A percentile compares a stretch with the other conserved stretches of the same genome.
These are phyloP conservation scores for Carcina quercana DNA, from an alignment of 2,888 invertebrate species.

Conservation along the genomic window DNA sequence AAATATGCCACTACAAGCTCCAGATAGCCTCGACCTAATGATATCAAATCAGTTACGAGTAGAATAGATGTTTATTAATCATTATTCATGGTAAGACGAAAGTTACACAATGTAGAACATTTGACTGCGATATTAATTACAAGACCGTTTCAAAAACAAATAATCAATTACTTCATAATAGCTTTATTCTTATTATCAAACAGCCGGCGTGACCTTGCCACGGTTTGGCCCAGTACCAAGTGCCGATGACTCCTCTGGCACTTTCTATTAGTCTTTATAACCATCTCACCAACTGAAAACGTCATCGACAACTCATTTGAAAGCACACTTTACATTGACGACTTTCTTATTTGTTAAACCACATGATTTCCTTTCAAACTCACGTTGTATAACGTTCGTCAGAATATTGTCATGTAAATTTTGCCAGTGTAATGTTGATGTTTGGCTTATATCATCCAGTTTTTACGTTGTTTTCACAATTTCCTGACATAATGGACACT, in stretches of 20 bases:
- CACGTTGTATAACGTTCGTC: background rate
- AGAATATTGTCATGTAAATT: background rate
- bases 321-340: constrained; percentile 26
- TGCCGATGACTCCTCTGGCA: constrained; percentile 62
- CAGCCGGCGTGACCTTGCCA: constrained; percentile 62
- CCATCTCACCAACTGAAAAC: constrained; percentile 19
- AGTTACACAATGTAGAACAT: no score
- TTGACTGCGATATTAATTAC: no score
- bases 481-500: constrained; percentile 24
- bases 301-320: constrained; percentile 5
- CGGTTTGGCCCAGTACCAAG: constrained; percentile 61
- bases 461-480: constrained; percentile 31
- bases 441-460: constrained; percentile 27
- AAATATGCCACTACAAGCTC: no score
- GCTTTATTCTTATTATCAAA: constrained; percentile 57
- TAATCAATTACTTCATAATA: constrained; percentile 51
- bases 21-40: no score
- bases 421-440: constrained; percentile 22
- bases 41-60: no score
- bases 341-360: constrained; percentile 15
- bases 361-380: background rate
- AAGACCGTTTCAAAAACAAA: constrained; percentile 68
- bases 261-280: constrained; percentile 61
- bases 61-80: no score
- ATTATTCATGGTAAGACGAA: no score